A percentile compares a stretch with the other conserved stretches of the same genome.
Evolutionary conservation across 2,888 invertebrate species (phyloP).

Genomic region (Steinernema hermaphroditum): DNA sequence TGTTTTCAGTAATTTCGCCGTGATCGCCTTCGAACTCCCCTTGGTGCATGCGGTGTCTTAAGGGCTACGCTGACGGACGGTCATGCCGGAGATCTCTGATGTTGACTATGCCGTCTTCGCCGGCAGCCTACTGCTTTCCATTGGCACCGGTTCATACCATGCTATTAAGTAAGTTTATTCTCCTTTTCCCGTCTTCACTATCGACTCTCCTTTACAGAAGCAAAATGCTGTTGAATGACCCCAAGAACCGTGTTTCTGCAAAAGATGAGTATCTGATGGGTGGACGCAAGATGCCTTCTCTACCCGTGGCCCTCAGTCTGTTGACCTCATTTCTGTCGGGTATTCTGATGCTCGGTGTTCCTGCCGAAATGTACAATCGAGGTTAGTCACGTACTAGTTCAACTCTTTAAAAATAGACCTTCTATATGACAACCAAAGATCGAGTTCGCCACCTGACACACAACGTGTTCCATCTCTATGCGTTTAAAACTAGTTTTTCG

Average conservation of each 20-base stretch:
- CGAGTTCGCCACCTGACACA: not conserved
- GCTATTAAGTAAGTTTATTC: conserved; percentile 52
- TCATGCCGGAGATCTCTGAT: conserved; percentile 2
- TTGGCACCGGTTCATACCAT: conserved; percentile 59
- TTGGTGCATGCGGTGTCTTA: not conserved
- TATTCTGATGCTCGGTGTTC: conserved; percentile 59
- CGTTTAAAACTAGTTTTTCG: too few relatives aligned
- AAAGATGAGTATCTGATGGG: conserved; percentile 61
- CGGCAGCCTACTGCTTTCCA: conserved; percentile 50
- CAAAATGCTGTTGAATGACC: conserved; percentile 38
- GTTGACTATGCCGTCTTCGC: conserved; percentile 53
- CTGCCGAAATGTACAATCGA: conserved; percentile 58
- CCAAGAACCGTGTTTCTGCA: conserved; percentile 15
- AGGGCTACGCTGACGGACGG: not conserved
- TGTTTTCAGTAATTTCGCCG: conserved; percentile 19
- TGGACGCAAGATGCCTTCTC: conserved; percentile 54
- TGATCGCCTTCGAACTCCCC: not conserved
- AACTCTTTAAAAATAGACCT: too few relatives aligned
- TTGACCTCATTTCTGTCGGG: conserved; percentile 60
- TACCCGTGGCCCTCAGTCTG: conserved; percentile 57
- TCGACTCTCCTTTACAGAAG: conserved; percentile 38
- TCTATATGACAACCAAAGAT: too few relatives aligned
- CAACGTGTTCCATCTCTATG: not conserved
- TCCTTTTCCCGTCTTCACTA: not conserved
- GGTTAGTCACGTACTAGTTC: too few relatives aligned